A percentile compares a stretch with the other conserved stretches of the same genome.
Conservation (phyloP, 2,113 vertebrate genomes). For the Laterallus jamaicensis region DNA sequence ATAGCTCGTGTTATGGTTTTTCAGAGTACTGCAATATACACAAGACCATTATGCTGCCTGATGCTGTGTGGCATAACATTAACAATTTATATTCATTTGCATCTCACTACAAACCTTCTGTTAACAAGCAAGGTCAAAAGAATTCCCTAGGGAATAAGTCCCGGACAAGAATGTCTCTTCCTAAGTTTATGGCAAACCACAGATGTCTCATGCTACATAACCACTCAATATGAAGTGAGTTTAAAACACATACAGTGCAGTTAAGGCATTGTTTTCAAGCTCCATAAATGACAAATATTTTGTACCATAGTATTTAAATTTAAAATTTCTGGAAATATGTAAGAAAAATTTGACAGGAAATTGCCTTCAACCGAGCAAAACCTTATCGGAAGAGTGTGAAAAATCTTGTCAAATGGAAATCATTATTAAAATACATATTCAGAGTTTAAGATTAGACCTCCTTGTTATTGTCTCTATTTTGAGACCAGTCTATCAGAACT, state of each 20-base stretch:
- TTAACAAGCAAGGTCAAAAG: background rate
- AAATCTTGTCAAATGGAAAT: background rate
- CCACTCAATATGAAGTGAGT: background rate
- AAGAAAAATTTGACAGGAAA: background rate
- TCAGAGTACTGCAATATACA: too few species aligned
- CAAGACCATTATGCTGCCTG: too few species aligned
- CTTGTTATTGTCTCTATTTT: background rate
- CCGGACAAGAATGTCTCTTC: background rate
- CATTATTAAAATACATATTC: background rate
- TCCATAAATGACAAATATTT: background rate
- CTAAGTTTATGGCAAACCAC: background rate
- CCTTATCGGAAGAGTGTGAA: background rate
- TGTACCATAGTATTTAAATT: background rate
- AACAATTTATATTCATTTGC: background rate
- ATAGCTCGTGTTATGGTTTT: too few species aligned
- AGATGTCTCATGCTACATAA: background rate
- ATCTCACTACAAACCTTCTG: background rate
- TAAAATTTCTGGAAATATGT: background rate
- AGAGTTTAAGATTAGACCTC: background rate
- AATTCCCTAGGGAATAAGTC: background rate
- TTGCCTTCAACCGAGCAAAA: background rate
- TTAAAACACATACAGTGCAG: background rate
- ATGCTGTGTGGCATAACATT: accelerated
- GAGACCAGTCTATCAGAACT: background rate
- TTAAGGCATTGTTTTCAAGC: background rate